Conservation (phyloP, 2,888 invertebrate genomes). For the Eristalinus sepulchralis region DNA sequence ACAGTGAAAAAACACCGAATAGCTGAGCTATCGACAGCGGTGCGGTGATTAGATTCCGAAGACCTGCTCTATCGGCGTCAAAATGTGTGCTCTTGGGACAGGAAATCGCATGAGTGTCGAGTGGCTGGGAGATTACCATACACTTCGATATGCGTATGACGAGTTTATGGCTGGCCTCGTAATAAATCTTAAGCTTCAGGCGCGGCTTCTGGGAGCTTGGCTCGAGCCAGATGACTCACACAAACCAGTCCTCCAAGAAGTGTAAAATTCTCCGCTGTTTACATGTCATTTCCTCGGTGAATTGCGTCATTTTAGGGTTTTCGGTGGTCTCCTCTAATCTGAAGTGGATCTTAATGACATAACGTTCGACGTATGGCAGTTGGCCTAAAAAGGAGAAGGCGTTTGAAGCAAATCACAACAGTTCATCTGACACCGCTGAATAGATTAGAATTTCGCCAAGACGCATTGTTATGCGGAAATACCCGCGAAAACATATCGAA, state of each 20-base stretch:
- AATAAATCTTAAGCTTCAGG: neutral
- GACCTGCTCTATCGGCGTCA: neutral
- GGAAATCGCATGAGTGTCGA: constrained; percentile 2
- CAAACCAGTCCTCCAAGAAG: neutral
- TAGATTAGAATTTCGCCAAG: constrained; percentile 31
- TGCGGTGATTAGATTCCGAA: neutral
- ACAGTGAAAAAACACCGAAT: constrained; percentile 18
- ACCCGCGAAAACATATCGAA: neutral
- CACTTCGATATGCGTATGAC: neutral
- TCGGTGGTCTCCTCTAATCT: neutral
- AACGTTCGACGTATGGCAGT: constrained; percentile 18
- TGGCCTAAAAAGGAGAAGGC: neutral
- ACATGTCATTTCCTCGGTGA: constrained; percentile 3
- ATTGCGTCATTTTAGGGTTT: constrained; percentile 26
- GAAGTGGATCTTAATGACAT: constrained; percentile 25
- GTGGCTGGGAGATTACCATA: neutral
- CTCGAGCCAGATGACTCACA: neutral
- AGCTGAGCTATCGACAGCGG: neutral
- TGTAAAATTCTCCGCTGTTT: neutral
- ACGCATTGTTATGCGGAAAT: constrained; percentile 17
- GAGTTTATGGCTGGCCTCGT: too few relatives aligned
- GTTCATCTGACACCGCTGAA: constrained; percentile 19
- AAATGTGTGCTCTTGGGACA: constrained; percentile 1
- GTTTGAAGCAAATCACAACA: constrained; percentile 5
- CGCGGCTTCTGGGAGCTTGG: neutral